Conservation (phyloP, 2,888 invertebrate genomes). For the Eretmocerus hayati region DNA sequence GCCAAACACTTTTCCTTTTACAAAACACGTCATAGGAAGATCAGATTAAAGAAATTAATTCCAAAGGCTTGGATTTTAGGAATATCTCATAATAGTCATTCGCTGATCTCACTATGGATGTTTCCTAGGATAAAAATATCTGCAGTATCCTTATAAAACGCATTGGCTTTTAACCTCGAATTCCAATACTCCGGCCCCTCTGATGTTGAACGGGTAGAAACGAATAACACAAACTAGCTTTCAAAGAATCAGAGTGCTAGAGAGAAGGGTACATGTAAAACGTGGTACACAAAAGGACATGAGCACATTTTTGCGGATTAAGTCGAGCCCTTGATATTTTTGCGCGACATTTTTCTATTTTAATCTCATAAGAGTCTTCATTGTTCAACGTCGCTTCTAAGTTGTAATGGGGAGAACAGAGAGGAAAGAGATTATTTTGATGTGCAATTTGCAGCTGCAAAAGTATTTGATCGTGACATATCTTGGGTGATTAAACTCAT, state of each 20-base stretch:
- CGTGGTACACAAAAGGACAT: constrained; percentile 3
- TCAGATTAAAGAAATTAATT: no score
- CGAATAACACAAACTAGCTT: constrained; percentile 32
- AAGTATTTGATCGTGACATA: no score
- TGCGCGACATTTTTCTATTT: constrained; percentile 2
- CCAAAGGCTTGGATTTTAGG: no score
- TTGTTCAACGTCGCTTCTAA: not conserved
- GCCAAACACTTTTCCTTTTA: no score
- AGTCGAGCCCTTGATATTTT: constrained; percentile 21
- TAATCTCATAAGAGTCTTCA: not conserved
- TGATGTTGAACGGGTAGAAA: not conserved
- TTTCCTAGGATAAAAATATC: no score
- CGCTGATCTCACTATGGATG: no score
- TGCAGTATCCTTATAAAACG: no score
- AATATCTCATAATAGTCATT: no score
- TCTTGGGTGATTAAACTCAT: no score
- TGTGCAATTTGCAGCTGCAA: constrained; percentile 3
- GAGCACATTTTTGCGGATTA: constrained; percentile 36
- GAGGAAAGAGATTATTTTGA: not conserved
- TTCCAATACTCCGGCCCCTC: not conserved
- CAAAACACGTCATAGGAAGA: no score
- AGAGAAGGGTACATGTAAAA: constrained; percentile 9
- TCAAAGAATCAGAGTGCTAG: constrained; percentile 31
- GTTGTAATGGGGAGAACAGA: not conserved
- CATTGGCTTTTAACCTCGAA: no score